Base-by-base conservation (phyloP, 2,888 invertebrate genomes). In the Acanthosoma haemorrhoidale region DNA sequence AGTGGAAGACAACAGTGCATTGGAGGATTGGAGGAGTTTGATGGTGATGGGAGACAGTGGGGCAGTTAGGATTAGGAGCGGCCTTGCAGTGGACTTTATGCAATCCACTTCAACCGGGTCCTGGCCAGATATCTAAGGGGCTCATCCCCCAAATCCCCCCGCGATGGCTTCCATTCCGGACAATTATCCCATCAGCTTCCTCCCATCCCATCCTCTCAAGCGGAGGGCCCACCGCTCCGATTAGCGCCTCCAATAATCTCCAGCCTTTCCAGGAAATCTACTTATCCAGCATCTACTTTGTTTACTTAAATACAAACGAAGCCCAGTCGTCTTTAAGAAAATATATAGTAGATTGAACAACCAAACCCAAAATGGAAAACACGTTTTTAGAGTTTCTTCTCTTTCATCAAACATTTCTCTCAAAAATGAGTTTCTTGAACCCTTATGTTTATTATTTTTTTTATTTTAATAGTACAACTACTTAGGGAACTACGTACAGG, bases 131-230 rank as follows among this genome's bases (percentile, higher is more conserved):
- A n/a, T n/a, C n/a, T n/a, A n/a, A 21, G 15, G 21, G 16, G 8
- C 32, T 34, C 32, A 32, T n/a, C n/a, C 32, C 6, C 32, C 58
- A 29, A 31, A 34, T 32, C 59, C 59, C 16, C 32, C 51, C 29
- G 25, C 51, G 38, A 61, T 61, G 61, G 61, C 36, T 61, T 61
- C 61, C 61, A 61, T 61, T 61, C 61, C 61, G 38, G 34, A 32
- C 61, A 61, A 61, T 61, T 61, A 61, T 61, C 61, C 61, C 61
- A 61, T 61, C 61, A 61, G 36, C 31, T 16, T 38, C 61, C 61
- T 34, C 38, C 41, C 13, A 21, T 38, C 34, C 61, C 32, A 29
- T 61, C 61, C 31, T 36, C 61, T 8, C 61, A 21, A 21, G 34
- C 61, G 36, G 36, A 34, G 36, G 21, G 21, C 61, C 61, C 34